These are phyloP conservation scores for Sapajus apella DNA, from an alignment of 2,113 vertebrate species.

Conservation along the genomic window DNA sequence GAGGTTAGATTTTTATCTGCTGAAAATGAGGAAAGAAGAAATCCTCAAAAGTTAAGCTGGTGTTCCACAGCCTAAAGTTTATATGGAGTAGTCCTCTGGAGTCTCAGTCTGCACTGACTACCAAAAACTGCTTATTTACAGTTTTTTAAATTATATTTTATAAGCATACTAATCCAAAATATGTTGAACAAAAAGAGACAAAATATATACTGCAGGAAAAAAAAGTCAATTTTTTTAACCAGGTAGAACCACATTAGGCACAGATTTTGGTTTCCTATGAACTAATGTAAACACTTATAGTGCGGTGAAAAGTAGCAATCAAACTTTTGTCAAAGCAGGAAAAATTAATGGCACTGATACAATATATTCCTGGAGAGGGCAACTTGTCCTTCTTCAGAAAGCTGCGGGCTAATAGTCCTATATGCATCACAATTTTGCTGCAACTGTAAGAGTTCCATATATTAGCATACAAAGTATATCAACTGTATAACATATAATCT, in stretches of 20 bases:
- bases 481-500: neutral
- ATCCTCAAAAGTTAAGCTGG: constrained; percentile 70
- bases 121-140: neutral
- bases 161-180: neutral
- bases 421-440: neutral
- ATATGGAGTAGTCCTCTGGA: constrained; percentile 6
- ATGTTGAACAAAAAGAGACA: neutral
- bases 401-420: neutral
- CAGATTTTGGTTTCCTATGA: constrained; percentile 30
- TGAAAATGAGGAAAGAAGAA: constrained; percentile 78
- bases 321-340: neutral
- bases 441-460: neutral
- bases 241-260: neutral
- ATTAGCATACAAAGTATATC: neutral
- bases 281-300: neutral
- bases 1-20: constrained; percentile 86
- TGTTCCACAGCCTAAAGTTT: constrained; percentile 39
- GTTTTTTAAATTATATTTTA: neutral
- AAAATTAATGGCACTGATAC: neutral
- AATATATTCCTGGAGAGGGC: neutral
- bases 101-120: neutral
- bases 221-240: constrained; percentile 17
- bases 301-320: neutral
- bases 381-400: constrained; percentile 13
- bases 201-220: neutral